phyloP scores from a whole-genome alignment of 2,888 invertebrate genomes.

The Catocala fraxini region DNA sequence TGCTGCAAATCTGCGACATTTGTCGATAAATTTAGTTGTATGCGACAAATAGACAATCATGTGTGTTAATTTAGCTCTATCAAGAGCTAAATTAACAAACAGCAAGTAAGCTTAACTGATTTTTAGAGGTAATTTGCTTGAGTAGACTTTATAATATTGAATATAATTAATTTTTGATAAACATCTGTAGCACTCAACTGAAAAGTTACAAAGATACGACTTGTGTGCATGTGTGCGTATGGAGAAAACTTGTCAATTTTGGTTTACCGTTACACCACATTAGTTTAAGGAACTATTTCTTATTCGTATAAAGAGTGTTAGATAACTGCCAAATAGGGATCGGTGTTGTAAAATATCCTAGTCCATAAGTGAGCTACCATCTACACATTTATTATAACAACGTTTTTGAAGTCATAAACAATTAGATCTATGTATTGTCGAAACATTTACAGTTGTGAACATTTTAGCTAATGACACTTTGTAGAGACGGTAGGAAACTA shows the following conservation, averaged over 20 bases:
- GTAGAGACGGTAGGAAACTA: conserved; percentile 34
- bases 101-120: neutral
- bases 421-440: conserved; percentile 30
- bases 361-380: conserved; percentile 72
- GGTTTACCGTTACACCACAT: conserved; percentile 63
- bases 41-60: neutral
- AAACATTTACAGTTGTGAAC: conserved; percentile 43
- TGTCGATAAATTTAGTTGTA: conserved; percentile 6
- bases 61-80: too few relatives aligned
- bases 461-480: conserved; percentile 31
- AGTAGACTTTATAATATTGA: conserved; percentile 10
- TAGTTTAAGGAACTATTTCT: conserved; percentile 58
- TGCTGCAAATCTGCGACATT: conserved; percentile 1
- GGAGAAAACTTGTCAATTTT: conserved; percentile 71
- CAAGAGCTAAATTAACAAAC: conserved; percentile 1
- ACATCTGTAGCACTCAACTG: conserved; percentile 19
- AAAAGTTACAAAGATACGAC: conserved; percentile 27
- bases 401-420: conserved; percentile 31
- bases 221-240: conserved; percentile 23
- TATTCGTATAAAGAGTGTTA: conserved; percentile 72
- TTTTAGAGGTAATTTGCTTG: conserved; percentile 11
- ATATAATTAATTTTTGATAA: conserved; percentile 19
- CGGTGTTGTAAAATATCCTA: conserved; percentile 82
- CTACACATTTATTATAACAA: conserved; percentile 29
- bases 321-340: conserved; percentile 85